Base-by-base conservation (phyloP, 2,113 vertebrate species). In the Nanorana parkeri region DNA sequence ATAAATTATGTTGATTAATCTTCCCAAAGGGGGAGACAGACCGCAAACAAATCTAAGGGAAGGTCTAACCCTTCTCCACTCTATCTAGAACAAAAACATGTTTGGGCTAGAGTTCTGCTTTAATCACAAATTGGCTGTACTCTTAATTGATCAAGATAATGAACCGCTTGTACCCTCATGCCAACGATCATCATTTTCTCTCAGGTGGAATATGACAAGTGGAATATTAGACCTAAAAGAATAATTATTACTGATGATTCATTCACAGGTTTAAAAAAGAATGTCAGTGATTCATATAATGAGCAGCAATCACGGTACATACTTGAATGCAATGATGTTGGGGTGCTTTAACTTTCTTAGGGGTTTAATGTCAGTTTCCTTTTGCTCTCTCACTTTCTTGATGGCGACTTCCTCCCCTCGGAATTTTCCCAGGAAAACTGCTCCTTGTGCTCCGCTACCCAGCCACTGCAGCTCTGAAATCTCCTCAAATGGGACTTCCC, bases 251-350 rank as follows among this genome's bases (percentile, higher is more conserved):
- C 10, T 17, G 71, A 61, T 75, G 72, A 75, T 23, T 75, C 72
- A 75, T 56, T 75, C 72, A 23, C 26, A 32, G 2, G 29, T 36
- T 74, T 74, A 3, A 36, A 58, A 58, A 32, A 20, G 26, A 58
- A 32, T 58, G 4, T 58, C 19, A 60, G 32, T 75, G 72, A 75
- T 28, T 75, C 58, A 77, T 4, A 0, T 77, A 77, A 65, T 77
- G 21, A 63, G 58, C n/a, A 41, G 20, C 1, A 75, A 60, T 36
- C 28, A 32, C n/a, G 5, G 17, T 29, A 93, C 96, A 74, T 93
- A 99, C 98, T 98, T 99, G 90, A 99, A 99, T 13, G 96, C 96
- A 65, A 99, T 99, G 90, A 99, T 97, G 91, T 99, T 99, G 55
- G 98, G 98, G 83, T 99, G 98, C 85, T 98, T 99, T 86, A 99